Percentiles rank a stretch among this genome's conserved stretches.
Conservation (phyloP, 2,888 invertebrate genomes). For the Yponomeuta plumbellus region DNA sequence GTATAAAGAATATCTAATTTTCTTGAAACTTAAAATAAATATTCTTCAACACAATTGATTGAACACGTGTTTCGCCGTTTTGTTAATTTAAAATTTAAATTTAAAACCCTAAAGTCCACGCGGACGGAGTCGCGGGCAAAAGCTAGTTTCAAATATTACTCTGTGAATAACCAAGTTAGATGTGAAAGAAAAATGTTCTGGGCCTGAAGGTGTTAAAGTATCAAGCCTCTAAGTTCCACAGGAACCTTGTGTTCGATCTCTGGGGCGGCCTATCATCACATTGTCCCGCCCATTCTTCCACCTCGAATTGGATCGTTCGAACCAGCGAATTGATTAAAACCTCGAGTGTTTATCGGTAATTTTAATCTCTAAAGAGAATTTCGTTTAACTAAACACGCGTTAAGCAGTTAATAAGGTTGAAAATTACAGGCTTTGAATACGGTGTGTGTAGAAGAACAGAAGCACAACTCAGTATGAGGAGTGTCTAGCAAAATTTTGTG, state of each 20-base stretch:
- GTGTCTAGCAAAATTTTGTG: too few relatives aligned
- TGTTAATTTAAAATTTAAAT: too few relatives aligned
- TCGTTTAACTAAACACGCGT: slow-evolving; percentile 7
- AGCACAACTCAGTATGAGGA: background rate
- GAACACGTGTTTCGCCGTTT: too few relatives aligned
- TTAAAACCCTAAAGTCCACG: too few relatives aligned
- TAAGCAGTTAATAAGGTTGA: slow-evolving; percentile 1
- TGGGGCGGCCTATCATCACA: slow-evolving; percentile 25
- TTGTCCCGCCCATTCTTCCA: slow-evolving; percentile 49
- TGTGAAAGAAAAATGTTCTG: too few relatives aligned
- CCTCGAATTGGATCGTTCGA: slow-evolving; percentile 52
- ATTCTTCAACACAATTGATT: too few relatives aligned
- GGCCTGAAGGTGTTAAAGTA: too few relatives aligned
- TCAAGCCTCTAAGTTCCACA: background rate
- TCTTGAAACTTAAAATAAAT: too few relatives aligned
- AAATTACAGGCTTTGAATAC: slow-evolving; percentile 4
- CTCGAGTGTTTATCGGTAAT: slow-evolving; percentile 59
- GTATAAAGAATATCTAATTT: too few relatives aligned
- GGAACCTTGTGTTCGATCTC: background rate
- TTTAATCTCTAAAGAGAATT: slow-evolving; percentile 14
- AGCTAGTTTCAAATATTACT: too few relatives aligned
- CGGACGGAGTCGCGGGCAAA: too few relatives aligned
- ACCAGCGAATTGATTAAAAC: slow-evolving; percentile 63
- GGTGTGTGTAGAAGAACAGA: background rate
- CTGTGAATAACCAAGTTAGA: too few relatives aligned